phyloP scores from a whole-genome alignment of 2,888 invertebrate species.

The Heliconius cydno region DNA sequence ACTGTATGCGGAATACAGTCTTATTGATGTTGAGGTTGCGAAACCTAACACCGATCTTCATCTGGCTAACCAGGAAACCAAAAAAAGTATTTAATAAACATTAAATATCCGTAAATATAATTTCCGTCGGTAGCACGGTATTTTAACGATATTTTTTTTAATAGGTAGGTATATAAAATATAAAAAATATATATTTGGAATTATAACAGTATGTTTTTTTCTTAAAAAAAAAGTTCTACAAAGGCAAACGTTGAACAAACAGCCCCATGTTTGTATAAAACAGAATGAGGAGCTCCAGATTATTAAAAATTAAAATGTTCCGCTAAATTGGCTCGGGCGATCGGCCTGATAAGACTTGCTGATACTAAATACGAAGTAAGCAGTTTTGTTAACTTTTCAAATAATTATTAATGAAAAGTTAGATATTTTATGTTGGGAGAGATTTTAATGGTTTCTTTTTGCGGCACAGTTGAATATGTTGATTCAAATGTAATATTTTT shows the following conservation, averaged over 20 bases:
- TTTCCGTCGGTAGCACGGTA: too few relatives aligned
- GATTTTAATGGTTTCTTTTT: not conserved
- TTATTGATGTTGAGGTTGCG: too few relatives aligned
- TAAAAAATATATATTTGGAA: too few relatives aligned
- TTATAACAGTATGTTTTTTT: not conserved
- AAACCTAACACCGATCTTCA: too few relatives aligned
- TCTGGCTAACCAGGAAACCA: too few relatives aligned
- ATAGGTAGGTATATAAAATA: too few relatives aligned
- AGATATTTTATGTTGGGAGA: constrained; percentile 8
- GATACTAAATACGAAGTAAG: constrained; percentile 14
- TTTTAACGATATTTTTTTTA: too few relatives aligned
- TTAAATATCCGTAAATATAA: too few relatives aligned
- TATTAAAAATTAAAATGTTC: constrained; percentile 55
- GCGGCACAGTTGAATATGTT: not conserved
- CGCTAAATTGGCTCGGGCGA: constrained; percentile 51
- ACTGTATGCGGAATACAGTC: too few relatives aligned
- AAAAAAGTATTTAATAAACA: too few relatives aligned
- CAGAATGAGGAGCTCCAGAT: constrained; percentile 47
- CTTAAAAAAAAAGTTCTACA: not conserved
- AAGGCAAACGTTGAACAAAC: constrained; percentile 23
- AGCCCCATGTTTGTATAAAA: constrained; percentile 37
- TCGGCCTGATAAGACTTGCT: constrained; percentile 36
- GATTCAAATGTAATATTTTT: not conserved
- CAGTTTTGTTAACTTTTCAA: constrained; percentile 9
- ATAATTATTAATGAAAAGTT: constrained; percentile 11